Evolutionary conservation across 2,113 vertebrate genomes (phyloP).

Genomic region (Albula glossodonta): DNA sequence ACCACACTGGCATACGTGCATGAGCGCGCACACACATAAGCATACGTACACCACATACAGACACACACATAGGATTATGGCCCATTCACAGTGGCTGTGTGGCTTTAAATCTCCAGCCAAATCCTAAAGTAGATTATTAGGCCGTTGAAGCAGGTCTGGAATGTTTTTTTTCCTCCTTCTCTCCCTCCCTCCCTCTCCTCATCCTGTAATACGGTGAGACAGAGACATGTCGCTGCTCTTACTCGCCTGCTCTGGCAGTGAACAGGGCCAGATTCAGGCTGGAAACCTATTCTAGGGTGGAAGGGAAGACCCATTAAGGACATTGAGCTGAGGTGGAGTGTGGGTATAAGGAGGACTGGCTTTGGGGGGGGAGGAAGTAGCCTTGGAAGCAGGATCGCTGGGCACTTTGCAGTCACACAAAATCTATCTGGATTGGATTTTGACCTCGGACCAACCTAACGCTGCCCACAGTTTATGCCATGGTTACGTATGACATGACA

Average conservation of each 20-base stretch:
- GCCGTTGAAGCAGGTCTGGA: slow-evolving; percentile 16
- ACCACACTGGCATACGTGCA: slow-evolving; percentile 3
- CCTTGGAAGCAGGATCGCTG: neutral
- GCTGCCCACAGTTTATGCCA: neutral
- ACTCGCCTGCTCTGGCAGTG: neutral
- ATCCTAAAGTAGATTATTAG: slow-evolving; percentile 68
- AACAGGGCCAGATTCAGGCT: neutral
- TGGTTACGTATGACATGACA: neutral
- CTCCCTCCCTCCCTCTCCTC: neutral
- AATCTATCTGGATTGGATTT: neutral
- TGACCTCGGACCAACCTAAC: neutral
- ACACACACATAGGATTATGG: slow-evolving; percentile 55
- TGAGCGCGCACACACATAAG: neutral
- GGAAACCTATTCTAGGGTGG: neutral
- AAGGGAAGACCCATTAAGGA: neutral
- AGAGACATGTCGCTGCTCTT: neutral
- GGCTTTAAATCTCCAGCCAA: slow-evolving; percentile 59
- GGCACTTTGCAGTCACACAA: neutral
- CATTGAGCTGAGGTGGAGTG: neutral
- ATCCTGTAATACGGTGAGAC: neutral
- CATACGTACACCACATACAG: neutral
- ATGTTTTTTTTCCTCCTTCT: neutral
- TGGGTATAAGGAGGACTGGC: neutral
- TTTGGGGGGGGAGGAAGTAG: neutral
- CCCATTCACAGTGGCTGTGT: slow-evolving; percentile 32